Base-by-base conservation (phyloP, 2,797 vertebrate genomes). In the Bryconaethiops microstoma region DNA sequence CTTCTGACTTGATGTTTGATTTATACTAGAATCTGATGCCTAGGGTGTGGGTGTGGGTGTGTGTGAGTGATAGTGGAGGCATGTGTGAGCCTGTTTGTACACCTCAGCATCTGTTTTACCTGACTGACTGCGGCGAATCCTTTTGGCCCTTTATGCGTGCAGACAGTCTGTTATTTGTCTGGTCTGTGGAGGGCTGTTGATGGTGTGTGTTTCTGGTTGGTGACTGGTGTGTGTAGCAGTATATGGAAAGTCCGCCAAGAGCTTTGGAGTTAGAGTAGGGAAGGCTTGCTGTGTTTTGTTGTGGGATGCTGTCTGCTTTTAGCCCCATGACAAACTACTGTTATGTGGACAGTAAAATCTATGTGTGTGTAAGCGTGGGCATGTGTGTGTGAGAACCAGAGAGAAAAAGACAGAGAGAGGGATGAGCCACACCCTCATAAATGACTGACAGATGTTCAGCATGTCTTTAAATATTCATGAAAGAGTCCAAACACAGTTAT, bases 381-480 rank as follows among this genome's bases (percentile, higher is more conserved):
- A 52, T 74, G 70, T 62, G 60, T 72, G 62, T 65, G 54, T 64
- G 74, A 50, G 23, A 73, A 8, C 45, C 52, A 52, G 52, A 77
- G 48, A 65, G 29, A 54, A 42, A 64, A 63, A 73, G 45, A 63
- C 55, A 50, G 57, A 68, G 59, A 73, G 29, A 86, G 68, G 54
- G 60, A 70, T 42, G 77, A 69, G 72, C 76, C 70, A 72, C 63
- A 67, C 74, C 81, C 81, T 78, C 55, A 67, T 50, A 54, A 85
- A 87, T 87, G 83, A 87, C 71, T 82, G 86, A 86, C 81, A 87
- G 84, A 84, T 86, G 87, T 87, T 91, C 78, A 84, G 87, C 85
- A 74, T 29, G 9, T n/a, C 62, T 82, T 88, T 78, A 87, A 88
- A 86, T 85, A 86, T 86, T 91, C 82, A 88, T 89, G 86, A 90